Percentiles rank a stretch among this genome's conserved stretches.
These are phyloP conservation scores for Drosophila grimshawi DNA, from an alignment of 1,140 invertebrate genomes.

Conservation along the genomic window DNA sequence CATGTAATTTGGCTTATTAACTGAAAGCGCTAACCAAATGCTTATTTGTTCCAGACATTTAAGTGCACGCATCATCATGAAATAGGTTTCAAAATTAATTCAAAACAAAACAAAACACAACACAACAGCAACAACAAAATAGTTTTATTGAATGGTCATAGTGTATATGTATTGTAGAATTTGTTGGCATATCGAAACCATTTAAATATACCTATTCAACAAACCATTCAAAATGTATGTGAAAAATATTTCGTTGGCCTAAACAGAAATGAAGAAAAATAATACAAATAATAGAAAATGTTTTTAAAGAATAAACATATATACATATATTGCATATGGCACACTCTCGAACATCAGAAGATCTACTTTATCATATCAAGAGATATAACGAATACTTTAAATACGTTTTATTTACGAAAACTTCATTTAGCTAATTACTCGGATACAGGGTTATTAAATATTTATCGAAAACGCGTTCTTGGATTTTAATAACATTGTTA, in stretches of 20 bases:
- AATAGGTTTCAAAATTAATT: slow-evolving; percentile 74
- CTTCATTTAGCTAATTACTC: not conserved
- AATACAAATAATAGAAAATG: not conserved
- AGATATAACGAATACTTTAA: not conserved
- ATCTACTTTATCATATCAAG: not conserved
- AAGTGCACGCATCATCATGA: slow-evolving; percentile 44
- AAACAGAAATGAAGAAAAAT: not conserved
- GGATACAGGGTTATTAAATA: slow-evolving; percentile 6
- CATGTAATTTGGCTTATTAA: slow-evolving; percentile 12
- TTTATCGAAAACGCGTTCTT: not conserved
- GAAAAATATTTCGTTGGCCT: slow-evolving; percentile 12
- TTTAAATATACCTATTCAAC: slow-evolving; percentile 13
- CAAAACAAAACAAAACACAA: slow-evolving; percentile 9
- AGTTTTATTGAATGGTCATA: slow-evolving; percentile 11
- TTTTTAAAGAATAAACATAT: not conserved
- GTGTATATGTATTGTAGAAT: slow-evolving; percentile 9
- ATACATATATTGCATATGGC: not conserved
- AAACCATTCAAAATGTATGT: slow-evolving; percentile 2
- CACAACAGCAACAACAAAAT: slow-evolving; percentile 1
- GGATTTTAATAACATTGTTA: not conserved
- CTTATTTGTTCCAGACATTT: slow-evolving; percentile 8
- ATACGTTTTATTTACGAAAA: no score
- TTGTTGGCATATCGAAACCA: not conserved
- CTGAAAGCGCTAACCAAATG: not conserved
- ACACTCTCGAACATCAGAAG: not conserved